These are phyloP conservation scores for Nomada fucata DNA, from an alignment of 2,888 invertebrate species.

Conservation along the genomic window DNA sequence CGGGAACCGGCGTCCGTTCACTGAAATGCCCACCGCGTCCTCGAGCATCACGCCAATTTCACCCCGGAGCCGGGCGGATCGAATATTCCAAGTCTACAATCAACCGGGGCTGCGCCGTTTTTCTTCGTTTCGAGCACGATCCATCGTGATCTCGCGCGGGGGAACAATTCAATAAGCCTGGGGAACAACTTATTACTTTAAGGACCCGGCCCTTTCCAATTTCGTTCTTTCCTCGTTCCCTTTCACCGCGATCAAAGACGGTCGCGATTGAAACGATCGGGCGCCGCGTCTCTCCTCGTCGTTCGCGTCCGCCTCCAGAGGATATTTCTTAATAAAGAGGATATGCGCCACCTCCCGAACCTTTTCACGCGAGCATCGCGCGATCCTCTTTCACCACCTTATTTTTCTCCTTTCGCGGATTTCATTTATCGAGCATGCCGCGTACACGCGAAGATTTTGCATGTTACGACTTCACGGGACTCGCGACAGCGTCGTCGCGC, in stretches of 20 bases:
- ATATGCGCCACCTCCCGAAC: not conserved
- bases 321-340: slow-evolving; percentile 14
- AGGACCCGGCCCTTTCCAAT: not conserved
- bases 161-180: not conserved
- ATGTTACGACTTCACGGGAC: not conserved
- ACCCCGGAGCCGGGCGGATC: not conserved
- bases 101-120: not conserved
- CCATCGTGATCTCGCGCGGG: not conserved
- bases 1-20: not conserved
- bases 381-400: not conserved
- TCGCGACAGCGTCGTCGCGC: too few relatives aligned
- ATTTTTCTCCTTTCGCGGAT: not conserved
- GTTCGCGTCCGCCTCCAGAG: slow-evolving; percentile 10
- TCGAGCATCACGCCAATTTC: slow-evolving; percentile 8
- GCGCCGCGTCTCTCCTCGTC: too few relatives aligned
- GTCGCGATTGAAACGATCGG: not conserved
- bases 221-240: not conserved
- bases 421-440: not conserved
- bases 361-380: not conserved
- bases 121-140: not conserved
- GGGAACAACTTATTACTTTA: not conserved
- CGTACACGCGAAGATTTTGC: not conserved
- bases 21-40: not conserved
- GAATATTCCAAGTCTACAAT: not conserved
- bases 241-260: not conserved